Evolutionary conservation across 1,140 invertebrate species (phyloP), one percentile per base, ranked within the genome.

Genomic region (Nephila pilipes): DNA sequence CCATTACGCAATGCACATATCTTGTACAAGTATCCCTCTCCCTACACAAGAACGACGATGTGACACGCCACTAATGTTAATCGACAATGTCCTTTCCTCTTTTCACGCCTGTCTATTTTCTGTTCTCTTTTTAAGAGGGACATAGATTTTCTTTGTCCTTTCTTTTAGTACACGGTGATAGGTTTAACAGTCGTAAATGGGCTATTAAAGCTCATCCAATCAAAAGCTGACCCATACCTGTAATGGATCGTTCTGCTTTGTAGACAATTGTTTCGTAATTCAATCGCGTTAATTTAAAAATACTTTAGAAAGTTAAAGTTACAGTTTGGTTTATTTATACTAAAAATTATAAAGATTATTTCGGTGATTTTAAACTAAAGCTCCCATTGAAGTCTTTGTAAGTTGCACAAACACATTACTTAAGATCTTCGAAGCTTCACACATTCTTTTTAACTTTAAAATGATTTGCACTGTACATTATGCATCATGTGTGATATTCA

Each of bases 1-100:
- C 55, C 87, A 88, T 88, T 88, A 88, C 87, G 54, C 63, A 46
- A 69, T 69, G 63, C 60, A 88, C 87, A 88, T 58, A 88, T 75
- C 87, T 88, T 88, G 36, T 55, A 69, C 38, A 12, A n/a, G 1
- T 32, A 22, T 87, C 58, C 29, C 32, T 57, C 14, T 22, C 58
- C 32, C 85, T 32, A 87, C 54, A 25, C 85, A 16, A 1, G 25
- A 58, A 87, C 38, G 38, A 25, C 54, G 85, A 60, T 88, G 65
- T 75, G 87, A 88, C 87, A 88, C 87, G 18, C 38, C 38, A 54
- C 85, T 87, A 87, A 58, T 25, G 25, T 36, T 87, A 87, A 87
- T 87, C 85, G 85, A 60, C 85, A 87, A 38, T 87, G 36, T 87
- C 58, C 85, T 55, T 57, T 83, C 46, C 54, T 57, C n/a, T 54